Percentiles rank a stretch among this genome's conserved stretches.
Conservation (phyloP, 2,888 invertebrate genomes). For the Apodemia hepburni region DNA sequence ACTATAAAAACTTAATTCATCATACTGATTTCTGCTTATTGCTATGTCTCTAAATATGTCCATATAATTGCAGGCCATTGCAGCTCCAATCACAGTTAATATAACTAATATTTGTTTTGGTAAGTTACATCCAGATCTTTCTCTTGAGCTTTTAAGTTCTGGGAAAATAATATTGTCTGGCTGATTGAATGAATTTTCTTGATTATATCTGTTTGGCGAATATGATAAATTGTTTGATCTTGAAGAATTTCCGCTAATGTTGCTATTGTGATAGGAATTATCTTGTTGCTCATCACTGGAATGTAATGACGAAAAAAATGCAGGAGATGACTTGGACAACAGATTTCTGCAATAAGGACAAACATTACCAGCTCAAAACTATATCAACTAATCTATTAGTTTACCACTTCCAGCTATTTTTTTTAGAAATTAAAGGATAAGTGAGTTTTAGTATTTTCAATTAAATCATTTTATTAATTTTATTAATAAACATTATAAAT, state of each 20-base stretch:
- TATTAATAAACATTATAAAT: too few species aligned
- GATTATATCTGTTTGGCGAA: conserved; percentile 7
- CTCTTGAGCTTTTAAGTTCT: not conserved
- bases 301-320: conserved; percentile 50
- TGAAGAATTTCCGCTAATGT: conserved; percentile 12
- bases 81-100: conserved; percentile 1
- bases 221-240: conserved; percentile 3
- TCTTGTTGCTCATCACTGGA: conserved; percentile 50
- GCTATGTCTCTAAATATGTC: too few species aligned
- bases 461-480: too few species aligned
- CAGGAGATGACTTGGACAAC: conserved; percentile 62
- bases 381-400: not conserved
- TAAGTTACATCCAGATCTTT: not conserved
- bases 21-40: conserved; percentile 35
- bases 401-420: not conserved
- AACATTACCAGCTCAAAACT: conserved; percentile 53
- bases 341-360: conserved; percentile 54
- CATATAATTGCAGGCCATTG: not conserved
- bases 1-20: conserved; percentile 48
- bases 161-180: not conserved
- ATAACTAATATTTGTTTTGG: not conserved
- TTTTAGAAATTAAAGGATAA: too few species aligned
- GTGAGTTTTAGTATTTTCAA: too few species aligned
- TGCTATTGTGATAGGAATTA: conserved; percentile 24
- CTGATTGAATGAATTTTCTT: conserved; percentile 6